Evolutionary conservation across 2,888 invertebrate genomes (phyloP).

Genomic region (Ormyrus thymus): DNA sequence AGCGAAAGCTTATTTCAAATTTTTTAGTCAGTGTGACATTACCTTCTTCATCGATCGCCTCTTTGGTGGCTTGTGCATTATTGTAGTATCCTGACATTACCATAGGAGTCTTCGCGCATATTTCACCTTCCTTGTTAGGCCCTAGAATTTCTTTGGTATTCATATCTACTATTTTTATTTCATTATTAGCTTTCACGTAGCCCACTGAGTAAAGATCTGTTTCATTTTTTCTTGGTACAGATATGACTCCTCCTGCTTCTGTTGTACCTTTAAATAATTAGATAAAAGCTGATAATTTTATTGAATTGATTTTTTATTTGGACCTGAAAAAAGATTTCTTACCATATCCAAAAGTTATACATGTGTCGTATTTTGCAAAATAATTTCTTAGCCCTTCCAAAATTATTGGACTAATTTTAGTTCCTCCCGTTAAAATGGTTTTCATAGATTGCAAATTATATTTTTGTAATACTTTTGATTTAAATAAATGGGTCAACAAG

Average conservation of each 20-base stretch:
- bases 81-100: conserved; percentile 57
- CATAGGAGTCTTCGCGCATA: conserved; percentile 52
- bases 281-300: neutral
- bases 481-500: neutral
- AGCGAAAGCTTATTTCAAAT: too few relatives aligned
- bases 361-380: neutral
- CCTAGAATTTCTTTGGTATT: conserved; percentile 41
- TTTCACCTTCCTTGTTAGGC: conserved; percentile 56
- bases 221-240: conserved; percentile 50
- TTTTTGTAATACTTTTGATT: neutral
- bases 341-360: neutral
- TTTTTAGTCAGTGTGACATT: neutral
- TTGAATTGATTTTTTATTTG: neutral
- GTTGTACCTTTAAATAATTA: neutral
- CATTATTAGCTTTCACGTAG: neutral
- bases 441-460: conserved; percentile 7
- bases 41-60: conserved; percentile 64
- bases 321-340: neutral
- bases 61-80: conserved; percentile 56
- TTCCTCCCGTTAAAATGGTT: neutral
- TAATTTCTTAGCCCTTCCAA: neutral
- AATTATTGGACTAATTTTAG: neutral
- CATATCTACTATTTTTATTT: conserved; percentile 55
- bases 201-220: conserved; percentile 48
- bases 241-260: conserved; percentile 2